Evolutionary conservation across 2,888 invertebrate species (phyloP).

Genomic region (Parapristionchus giblindavisi): DNA sequence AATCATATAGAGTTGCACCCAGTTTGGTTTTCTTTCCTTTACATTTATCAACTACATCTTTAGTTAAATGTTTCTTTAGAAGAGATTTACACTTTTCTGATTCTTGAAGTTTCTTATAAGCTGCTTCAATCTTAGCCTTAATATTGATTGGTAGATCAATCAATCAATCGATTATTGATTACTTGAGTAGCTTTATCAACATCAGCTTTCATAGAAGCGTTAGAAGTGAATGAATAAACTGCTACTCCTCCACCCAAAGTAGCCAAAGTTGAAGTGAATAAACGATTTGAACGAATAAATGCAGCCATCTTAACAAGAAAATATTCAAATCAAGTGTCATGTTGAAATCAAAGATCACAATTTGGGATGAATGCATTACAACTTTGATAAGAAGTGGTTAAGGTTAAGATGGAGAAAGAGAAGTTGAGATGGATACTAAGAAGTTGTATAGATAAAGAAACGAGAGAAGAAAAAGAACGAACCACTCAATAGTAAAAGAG

Average conservation of each 20-base stretch:
- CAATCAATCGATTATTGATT: too few species aligned
- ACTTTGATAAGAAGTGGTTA: too few species aligned
- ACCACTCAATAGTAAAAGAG: too few species aligned
- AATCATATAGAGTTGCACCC: constrained; percentile 89
- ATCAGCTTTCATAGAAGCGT: constrained; percentile 17
- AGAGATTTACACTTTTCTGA: constrained; percentile 80
- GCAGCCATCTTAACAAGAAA: constrained; percentile 9
- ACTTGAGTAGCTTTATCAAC: constrained; percentile 29
- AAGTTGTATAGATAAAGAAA: too few species aligned
- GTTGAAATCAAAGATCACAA: too few species aligned
- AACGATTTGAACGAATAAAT: not conserved
- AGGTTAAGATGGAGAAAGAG: too few species aligned
- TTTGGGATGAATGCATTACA: too few species aligned
- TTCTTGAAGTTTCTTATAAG: constrained; percentile 53
- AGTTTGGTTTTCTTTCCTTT: constrained; percentile 92
- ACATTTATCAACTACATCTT: constrained; percentile 71
- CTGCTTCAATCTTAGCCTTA: constrained; percentile 49
- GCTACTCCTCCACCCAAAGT: not conserved
- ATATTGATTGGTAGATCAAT: not conserved
- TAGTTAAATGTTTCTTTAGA: constrained; percentile 66
- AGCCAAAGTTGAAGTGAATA: not conserved
- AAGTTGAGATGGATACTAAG: too few species aligned
- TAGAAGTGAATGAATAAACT: constrained; percentile 14
- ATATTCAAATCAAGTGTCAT: too few species aligned
- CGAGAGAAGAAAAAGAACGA: too few species aligned